Base-by-base conservation (phyloP, 2,888 invertebrate species). In the Chaetogeoica ovagalla region DNA sequence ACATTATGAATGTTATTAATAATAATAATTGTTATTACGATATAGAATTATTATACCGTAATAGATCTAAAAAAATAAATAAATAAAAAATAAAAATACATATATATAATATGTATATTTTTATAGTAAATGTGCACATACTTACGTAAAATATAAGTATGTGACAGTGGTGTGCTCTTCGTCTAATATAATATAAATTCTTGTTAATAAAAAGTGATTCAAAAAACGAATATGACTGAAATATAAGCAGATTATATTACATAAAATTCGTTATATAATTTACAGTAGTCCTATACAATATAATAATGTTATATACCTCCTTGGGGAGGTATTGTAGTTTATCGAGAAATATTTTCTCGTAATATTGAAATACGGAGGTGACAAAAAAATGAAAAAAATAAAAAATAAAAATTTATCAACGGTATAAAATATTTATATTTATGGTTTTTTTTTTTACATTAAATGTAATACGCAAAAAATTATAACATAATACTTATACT, bases 171-270 rank as follows among this genome's bases (percentile, higher is more conserved):
- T 43, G 48, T 60, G 60, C 59, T 62, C 17, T 77, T 69, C 48
- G 68, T 68, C 37, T 69, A 69, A 55, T 48, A 48, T 43, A 60
- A 17, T 68, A n/a, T n/a, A n/a, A n/a, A n/a, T n/a, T n/a, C n/a
- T 77, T n/a, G 19, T 21, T 62, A 69, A 15, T 37, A 23, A 68
- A 60, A 59, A 60, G 59, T 13, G 2, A 59, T 48, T 60, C 23
- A 1, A 30, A 68, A 62, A 71, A 71, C 17, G 30, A 21, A 55
- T 57, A 13, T 23, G 55, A 39, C 30, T 48, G 13, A 30, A 66
- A 66, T 15, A 17, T 19, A 75, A 59, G 30, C 4, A 48, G 15
- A 66, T 68, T 59, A 66, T 59, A 75, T 75, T 59, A 30, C n/a
- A 23, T 30, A 59, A 39, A 63, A 37, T 55, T 39, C 19, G 39